Conservation (phyloP, 2,113 vertebrate genomes). For the Coryphaenoides rupestris region DNA sequence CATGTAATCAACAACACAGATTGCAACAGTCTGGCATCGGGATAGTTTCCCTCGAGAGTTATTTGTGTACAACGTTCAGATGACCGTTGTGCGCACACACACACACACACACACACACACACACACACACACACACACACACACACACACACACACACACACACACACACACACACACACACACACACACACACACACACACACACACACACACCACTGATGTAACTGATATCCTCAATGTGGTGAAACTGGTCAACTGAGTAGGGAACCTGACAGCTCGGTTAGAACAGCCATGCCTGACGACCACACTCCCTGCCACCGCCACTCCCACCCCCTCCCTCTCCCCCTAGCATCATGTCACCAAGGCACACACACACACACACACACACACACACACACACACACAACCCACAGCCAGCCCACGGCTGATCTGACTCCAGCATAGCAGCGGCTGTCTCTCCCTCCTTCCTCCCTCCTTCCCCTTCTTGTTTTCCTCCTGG, state of each 20-base stretch:
- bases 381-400: no score
- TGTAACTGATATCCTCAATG: conserved; percentile 57
- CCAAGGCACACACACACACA: no score
- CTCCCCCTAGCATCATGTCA: no score
- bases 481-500: conserved; percentile 22
- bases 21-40: conserved; percentile 27
- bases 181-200: conserved; percentile 27
- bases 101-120: conserved; percentile 23
- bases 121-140: conserved; percentile 27
- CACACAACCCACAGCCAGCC: no score
- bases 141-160: conserved; percentile 23
- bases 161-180: conserved; percentile 21
- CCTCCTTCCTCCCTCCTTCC: conserved; percentile 8
- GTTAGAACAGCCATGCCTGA: conserved; percentile 29
- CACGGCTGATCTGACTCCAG: no score
- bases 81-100: no score
- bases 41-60: conserved; percentile 28
- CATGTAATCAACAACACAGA: conserved; percentile 7
- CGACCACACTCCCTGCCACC: conserved; percentile 11
- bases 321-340: conserved; percentile 6
- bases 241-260: conserved; percentile 32
- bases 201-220: conserved; percentile 11
- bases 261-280: conserved; percentile 22
- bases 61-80: conserved; percentile 41
- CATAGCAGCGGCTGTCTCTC: neutral